These are phyloP conservation scores for Dinothrombium tinctorium DNA, from an alignment of 1,140 invertebrate genomes.

Conservation along the genomic window DNA sequence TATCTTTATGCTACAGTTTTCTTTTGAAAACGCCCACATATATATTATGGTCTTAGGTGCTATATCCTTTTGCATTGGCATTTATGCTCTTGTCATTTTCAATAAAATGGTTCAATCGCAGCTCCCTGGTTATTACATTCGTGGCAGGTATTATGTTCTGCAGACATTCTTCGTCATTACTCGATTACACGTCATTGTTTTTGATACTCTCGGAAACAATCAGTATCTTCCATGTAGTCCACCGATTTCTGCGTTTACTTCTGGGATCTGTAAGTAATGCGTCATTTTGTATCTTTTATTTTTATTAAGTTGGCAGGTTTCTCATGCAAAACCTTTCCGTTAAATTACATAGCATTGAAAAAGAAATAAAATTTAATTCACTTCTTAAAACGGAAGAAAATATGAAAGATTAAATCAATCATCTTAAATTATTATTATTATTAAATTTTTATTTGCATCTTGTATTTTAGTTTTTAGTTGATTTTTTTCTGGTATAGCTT, in stretches of 20 bases:
- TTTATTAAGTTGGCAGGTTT: constrained; percentile 1
- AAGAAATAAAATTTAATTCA: too few relatives aligned
- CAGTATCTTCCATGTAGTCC: constrained; percentile 1
- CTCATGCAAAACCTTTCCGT: neutral
- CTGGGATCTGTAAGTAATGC: constrained; percentile 6
- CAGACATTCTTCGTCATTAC: constrained; percentile 7
- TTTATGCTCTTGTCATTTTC: constrained; percentile 7
- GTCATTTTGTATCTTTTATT: too few relatives aligned
- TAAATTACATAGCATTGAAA: neutral
- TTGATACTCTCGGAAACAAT: constrained; percentile 9
- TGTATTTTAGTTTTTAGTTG: too few relatives aligned
- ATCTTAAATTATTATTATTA: neutral
- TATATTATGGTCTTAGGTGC: constrained; percentile 6
- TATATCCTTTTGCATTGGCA: constrained; percentile 7
- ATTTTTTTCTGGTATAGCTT: too few relatives aligned
- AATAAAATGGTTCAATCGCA: constrained; percentile 8
- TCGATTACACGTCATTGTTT: constrained; percentile 6
- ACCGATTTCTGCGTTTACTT: constrained; percentile 5
- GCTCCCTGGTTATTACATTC: constrained; percentile 8
- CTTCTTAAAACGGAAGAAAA: too few relatives aligned
- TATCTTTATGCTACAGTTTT: constrained; percentile 4
- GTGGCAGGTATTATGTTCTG: constrained; percentile 9
- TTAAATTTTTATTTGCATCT: neutral
- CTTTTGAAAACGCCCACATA: constrained; percentile 7
- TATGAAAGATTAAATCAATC: neutral